Evolutionary conservation across 2,888 invertebrate species (phyloP), one percentile per base, ranked within the genome.

Genomic region (Eupithecia abbreviata): DNA sequence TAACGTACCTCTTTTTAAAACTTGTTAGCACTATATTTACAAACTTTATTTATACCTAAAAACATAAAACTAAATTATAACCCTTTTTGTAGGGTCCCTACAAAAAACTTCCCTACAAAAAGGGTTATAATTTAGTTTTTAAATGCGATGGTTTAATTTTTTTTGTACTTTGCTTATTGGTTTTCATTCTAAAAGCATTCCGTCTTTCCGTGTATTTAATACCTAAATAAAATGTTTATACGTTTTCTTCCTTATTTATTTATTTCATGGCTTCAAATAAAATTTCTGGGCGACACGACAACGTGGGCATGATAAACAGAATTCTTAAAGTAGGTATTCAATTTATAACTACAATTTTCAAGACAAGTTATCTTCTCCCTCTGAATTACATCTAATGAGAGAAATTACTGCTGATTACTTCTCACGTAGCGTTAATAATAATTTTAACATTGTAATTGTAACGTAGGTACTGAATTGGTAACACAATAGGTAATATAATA

Each of bases 401-500:
- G 18, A 62, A 62, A 62, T 62, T 62, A 10, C 30, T 62, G 7
- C 15, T 68, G 67, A 68, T 45, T 41, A 43, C 43, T n/a, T 68
- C n/a, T 43, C 43, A 68, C n/a, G 13, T 67, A 67, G 7, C 43
- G 3, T 45, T 43, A 68, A 68, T 68, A 68, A 68, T 43, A 2
- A 43, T 41, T 43, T 0, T 15, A 43, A 45, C 67, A 15, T 15
- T 30, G 30, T 12, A 15, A 30, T 30, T 42, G 42, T 7, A 45
- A 47, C n/a, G 47, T 45, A n/a, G 10, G 41, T 18, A 18, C 12
- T 5, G 7, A 68, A 5, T 69, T 69, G 18, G 69, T 71, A 71
- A 71, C 42, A 13, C 18, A n/a, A 18, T 55, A 58, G 43, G 15
- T 43, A 69, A 74, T 0, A 69, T 71, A 72, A 70, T 69, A 69